A percentile compares a stretch with the other conserved stretches of the same genome.
Evolutionary conservation across 2,888 invertebrate species (phyloP).

Genomic region (Melipona beecheii): DNA sequence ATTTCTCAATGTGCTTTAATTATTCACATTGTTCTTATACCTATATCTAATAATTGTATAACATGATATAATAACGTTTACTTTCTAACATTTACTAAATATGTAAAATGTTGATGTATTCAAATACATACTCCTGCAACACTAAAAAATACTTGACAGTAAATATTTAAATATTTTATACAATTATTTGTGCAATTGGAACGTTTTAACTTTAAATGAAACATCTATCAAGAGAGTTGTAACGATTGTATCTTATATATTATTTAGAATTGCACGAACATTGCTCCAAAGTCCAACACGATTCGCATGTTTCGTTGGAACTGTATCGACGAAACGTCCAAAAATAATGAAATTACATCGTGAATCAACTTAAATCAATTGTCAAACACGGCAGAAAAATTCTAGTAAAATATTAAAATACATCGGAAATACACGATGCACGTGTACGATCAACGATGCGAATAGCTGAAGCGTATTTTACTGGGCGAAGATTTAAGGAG

Average conservation of each 20-base stretch:
- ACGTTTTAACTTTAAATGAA: not conserved
- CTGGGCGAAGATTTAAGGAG: not conserved
- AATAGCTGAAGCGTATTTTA: not conserved
- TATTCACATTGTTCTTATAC: not conserved
- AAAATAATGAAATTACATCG: constrained; percentile 76
- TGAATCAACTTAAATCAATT: constrained; percentile 64
- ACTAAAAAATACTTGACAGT: not conserved
- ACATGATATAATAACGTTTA: not conserved
- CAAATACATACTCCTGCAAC: not conserved
- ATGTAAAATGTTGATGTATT: not conserved
- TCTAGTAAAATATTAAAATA: constrained; percentile 67
- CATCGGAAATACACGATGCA: constrained; percentile 42
- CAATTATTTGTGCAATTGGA: not conserved
- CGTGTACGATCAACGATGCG: constrained; percentile 8
- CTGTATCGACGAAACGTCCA: constrained; percentile 64
- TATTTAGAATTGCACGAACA: constrained; percentile 22
- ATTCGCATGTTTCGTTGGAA: constrained; percentile 37
- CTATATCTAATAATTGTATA: not conserved
- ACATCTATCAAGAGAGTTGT: not conserved
- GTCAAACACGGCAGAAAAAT: constrained; percentile 64
- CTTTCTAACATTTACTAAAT: not conserved
- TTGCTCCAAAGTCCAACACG: constrained; percentile 13
- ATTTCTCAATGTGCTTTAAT: not conserved
- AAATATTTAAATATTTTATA: not conserved
- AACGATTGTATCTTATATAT: not conserved